A percentile compares a stretch with the other conserved stretches of the same genome.
These are phyloP conservation scores for Aptenodytes patagonicus DNA, from an alignment of 2,113 vertebrate genomes.

Conservation along the genomic window DNA sequence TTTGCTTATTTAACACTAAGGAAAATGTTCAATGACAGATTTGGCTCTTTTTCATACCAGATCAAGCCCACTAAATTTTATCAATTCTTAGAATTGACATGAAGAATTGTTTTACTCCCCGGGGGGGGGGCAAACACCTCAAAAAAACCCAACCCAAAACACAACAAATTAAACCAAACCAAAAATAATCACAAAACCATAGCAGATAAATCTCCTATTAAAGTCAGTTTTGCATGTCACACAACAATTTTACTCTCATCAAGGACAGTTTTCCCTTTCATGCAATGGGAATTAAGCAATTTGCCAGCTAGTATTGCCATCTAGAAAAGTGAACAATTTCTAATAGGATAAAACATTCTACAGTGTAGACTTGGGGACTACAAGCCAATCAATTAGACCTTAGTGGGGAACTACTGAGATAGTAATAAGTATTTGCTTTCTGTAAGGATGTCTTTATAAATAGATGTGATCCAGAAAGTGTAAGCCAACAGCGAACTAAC, in stretches of 20 bases:
- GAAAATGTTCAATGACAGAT: not conserved
- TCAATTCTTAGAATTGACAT: not conserved
- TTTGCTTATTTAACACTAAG: not conserved
- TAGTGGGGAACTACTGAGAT: constrained; percentile 22
- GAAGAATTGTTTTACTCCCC: not conserved
- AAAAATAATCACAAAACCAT: not conserved
- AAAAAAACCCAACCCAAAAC: not conserved
- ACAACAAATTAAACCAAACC: not conserved
- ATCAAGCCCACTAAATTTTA: not conserved
- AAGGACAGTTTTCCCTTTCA: not conserved
- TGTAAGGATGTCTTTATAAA: constrained; percentile 16
- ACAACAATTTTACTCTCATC: not conserved
- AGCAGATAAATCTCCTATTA: not conserved
- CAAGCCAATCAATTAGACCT: constrained; percentile 39
- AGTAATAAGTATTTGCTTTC: constrained; percentile 40
- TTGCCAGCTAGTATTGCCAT: not conserved
- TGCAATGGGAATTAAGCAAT: constrained; percentile 8
- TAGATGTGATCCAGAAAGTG: constrained; percentile 37
- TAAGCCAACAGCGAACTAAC: not conserved
- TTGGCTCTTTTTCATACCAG: not conserved
- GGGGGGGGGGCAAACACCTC: too few relatives aligned
- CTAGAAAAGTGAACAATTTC: not conserved
- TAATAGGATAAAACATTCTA: constrained; percentile 27
- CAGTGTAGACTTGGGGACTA: not conserved
- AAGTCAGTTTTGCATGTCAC: not conserved